Evolutionary conservation across 2,888 invertebrate species (phyloP), one percentile per base, ranked within the genome.

Genomic region (Chloroclystis v-ata): DNA sequence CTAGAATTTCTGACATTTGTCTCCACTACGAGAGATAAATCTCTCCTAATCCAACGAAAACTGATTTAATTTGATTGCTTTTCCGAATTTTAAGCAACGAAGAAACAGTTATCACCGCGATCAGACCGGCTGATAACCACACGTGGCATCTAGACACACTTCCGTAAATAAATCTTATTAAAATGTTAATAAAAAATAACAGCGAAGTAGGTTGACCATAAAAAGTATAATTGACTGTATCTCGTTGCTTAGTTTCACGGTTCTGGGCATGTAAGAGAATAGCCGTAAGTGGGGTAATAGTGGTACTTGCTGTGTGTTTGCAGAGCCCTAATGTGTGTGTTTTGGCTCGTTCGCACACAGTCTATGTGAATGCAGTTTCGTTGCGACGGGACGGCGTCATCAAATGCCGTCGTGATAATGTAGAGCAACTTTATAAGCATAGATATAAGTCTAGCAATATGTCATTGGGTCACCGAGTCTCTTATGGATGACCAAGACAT

Each of bases 141-240:
- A 33, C 8, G 20, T 24, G 8, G 8, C 35, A 20, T 35, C 44
- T 29, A 49, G 38, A 33, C 26, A 13, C 33, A 43, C 6, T 24
- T 43, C 37, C 37, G 43, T 49, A 48, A 41, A 51, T 47, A 44
- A 38, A 42, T 38, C 28, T 41, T 43, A 51, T 47, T 51, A 47
- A 37, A 49, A 48, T 46, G 43, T 37, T 41, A 42, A 38, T 49
- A 46, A 52, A 51, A 56, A 47, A 28, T 25, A 38, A 28, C 26
- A 13, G 16, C 33, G 44, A 59, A 56, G 48, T 57, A 54, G 59
- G 56, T 49, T 56, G 51, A 43, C 51, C 37, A 51, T 57, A 57
- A 54, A 57, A 53, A 52, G 46, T 49, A 49, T 58, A 56, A 58
- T 56, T 60, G 52, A 45, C 51, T 52, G 53, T 49, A 50, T 53